Percentiles rank a stretch among this genome's conserved stretches.
phyloP scores from a whole-genome alignment of 2,888 invertebrate species.

The Calameuta filiformis region DNA sequence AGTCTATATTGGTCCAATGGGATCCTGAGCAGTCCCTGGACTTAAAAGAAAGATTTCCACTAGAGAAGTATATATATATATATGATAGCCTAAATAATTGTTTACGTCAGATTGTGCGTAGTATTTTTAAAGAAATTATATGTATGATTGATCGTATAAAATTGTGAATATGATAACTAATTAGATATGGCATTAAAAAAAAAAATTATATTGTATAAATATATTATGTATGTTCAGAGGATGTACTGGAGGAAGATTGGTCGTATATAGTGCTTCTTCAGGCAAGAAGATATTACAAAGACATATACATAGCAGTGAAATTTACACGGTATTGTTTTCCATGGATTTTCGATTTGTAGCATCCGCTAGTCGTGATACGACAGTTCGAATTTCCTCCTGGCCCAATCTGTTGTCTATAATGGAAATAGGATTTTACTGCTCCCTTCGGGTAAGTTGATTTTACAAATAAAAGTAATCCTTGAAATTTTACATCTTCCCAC shows the following conservation, averaged over 20 bases:
- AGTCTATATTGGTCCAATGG: too few relatives aligned
- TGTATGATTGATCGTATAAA: neutral
- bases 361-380: constrained; percentile 26
- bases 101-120: neutral
- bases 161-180: neutral
- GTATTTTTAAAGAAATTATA: neutral
- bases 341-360: constrained; percentile 42
- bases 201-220: neutral
- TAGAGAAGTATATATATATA: neutral
- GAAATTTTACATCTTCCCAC: neutral
- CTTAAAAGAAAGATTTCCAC: too few relatives aligned
- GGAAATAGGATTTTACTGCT: constrained; percentile 22
- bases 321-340: constrained; percentile 41
- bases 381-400: constrained; percentile 33
- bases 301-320: constrained; percentile 8
- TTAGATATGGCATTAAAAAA: neutral
- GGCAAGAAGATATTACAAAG: constrained; percentile 9
- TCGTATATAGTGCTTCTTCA: constrained; percentile 3
- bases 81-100: neutral
- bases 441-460: neutral
- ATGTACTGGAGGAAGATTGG: constrained; percentile 31
- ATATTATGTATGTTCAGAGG: constrained; percentile 33
- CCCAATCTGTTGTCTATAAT: constrained; percentile 25
- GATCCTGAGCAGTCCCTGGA: too few relatives aligned
- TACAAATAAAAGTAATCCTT: neutral